Evolutionary conservation across 1,140 invertebrate species (phyloP), one percentile per base, ranked within the genome.

Genomic region (Carcinoscorpius rotundicauda): DNA sequence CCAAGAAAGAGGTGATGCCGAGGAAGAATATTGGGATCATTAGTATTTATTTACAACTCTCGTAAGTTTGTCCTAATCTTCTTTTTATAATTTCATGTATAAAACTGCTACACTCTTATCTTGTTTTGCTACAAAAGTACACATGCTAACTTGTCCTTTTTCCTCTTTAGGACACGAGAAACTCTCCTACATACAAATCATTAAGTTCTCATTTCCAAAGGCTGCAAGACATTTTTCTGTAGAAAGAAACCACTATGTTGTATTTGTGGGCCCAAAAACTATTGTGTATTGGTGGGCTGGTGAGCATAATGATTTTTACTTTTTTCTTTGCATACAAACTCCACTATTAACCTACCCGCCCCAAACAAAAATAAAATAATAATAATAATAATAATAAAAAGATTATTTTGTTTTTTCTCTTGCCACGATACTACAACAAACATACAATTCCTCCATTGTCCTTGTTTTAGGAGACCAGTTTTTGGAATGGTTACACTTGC

Each of bases 201-300:
- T 66, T 4, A 10, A 11, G 4, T 55, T 57, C 0, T 10, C 59
- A 8, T 56, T 56, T 4, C 61, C 65, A 3, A 63, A 5, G 4
- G 63, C 62, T 63, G 65, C 63, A n/a, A 29, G 48, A 4, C 61
- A 66, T 48, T 66, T 66, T 29, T 63, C 50, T 60, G 57, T 56
- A 9, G 51, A 50, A n/a, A 49, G 51, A 6, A 63, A 62, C 11
- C 59, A 61, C 8, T 66, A 66, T 6, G 9, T 63, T 8, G 60
- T 63, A 4, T 63, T 66, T 60, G 65, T 61, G 4, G 48, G 6
- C 4, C 5, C 9, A 6, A 52, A 66, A 5, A 58, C 65, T 1
- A 49, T 50, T 5, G 63, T 66, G 3, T 63, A 63, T 51, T 66
- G 65, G 65, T 66, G 65, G 65, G 49, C 65, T 8, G 63, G 65